These are phyloP conservation scores for Zaprionus obscuricornis DNA, from an alignment of 2,888 invertebrate genomes.

Conservation along the genomic window DNA sequence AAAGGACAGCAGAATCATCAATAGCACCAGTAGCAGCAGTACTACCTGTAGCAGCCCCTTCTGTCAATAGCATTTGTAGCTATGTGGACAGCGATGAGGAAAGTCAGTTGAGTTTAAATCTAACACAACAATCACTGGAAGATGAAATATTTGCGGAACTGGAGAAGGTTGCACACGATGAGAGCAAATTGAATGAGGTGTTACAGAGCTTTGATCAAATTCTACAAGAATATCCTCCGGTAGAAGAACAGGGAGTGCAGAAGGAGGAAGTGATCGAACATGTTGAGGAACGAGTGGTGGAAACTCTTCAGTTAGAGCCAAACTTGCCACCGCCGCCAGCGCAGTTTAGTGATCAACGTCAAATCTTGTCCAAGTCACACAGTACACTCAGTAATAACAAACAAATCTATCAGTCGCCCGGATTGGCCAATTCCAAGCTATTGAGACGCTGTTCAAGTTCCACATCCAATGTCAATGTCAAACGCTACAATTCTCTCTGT, in stretches of 20 bases:
- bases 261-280: slow-evolving; percentile 1
- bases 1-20: slow-evolving; percentile 10
- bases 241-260: slow-evolving; percentile 17
- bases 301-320: slow-evolving; percentile 10
- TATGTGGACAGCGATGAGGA: slow-evolving; percentile 82
- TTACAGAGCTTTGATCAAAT: slow-evolving; percentile 85
- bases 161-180: slow-evolving; percentile 83
- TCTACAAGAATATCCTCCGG: slow-evolving; percentile 83
- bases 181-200: slow-evolving; percentile 84
- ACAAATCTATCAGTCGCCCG: slow-evolving; percentile 61
- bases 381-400: slow-evolving; percentile 87
- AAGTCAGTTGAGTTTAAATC: slow-evolving; percentile 70
- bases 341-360: slow-evolving; percentile 37
- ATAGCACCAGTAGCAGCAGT: neutral
- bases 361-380: slow-evolving; percentile 87
- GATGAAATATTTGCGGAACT: slow-evolving; percentile 83
- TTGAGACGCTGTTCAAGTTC: slow-evolving; percentile 45
- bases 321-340: slow-evolving; percentile 43
- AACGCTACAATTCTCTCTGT: slow-evolving; percentile 81
- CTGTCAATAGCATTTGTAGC: slow-evolving; percentile 33
- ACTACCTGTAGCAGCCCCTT: neutral
- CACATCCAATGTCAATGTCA: slow-evolving; percentile 29
- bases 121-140: slow-evolving; percentile 81
- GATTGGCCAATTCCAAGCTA: slow-evolving; percentile 56
- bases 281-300: slow-evolving; percentile 14